Percentiles rank a stretch among this genome's conserved stretches.
These are phyloP conservation scores for Sphenodon punctatus DNA, from an alignment of 2,797 vertebrate genomes.

Conservation along the genomic window DNA sequence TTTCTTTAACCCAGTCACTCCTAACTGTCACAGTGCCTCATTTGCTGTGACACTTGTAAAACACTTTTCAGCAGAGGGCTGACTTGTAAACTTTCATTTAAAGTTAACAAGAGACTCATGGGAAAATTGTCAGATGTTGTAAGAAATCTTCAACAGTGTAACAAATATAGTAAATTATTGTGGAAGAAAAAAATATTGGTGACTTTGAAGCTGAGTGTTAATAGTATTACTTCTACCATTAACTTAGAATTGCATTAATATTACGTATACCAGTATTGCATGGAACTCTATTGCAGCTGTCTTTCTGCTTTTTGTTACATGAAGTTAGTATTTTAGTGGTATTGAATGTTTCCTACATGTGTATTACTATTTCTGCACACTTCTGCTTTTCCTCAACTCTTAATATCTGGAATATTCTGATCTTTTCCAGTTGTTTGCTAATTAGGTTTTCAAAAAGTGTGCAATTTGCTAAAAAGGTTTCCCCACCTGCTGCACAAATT, in stretches of 20 bases:
- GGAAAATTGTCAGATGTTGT: not conserved
- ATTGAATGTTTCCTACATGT: not conserved
- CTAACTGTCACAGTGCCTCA: not conserved
- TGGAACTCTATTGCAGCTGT: not conserved
- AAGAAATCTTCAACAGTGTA: not conserved
- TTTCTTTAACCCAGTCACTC: slow-evolving; percentile 19
- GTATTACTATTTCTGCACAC: not conserved
- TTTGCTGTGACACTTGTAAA: slow-evolving; percentile 21
- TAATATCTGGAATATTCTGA: not conserved
- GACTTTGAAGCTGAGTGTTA: not conserved
- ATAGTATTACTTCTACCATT: not conserved
- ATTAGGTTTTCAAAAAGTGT: not conserved
- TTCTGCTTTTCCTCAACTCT: not conserved
- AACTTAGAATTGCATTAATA: no score
- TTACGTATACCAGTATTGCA: no score
- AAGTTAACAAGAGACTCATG: not conserved
- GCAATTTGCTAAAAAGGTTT: not conserved
- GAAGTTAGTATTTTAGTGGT: not conserved
- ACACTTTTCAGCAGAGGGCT: slow-evolving; percentile 25
- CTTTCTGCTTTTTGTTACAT: not conserved
- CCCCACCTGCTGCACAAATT: not conserved
- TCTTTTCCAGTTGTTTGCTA: not conserved
- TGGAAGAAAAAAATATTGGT: not conserved
- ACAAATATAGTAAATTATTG: not conserved
- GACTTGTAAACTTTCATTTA: not conserved